Conservation (phyloP, 2,888 invertebrate genomes). For the Trissonchulus latispiculum region DNA sequence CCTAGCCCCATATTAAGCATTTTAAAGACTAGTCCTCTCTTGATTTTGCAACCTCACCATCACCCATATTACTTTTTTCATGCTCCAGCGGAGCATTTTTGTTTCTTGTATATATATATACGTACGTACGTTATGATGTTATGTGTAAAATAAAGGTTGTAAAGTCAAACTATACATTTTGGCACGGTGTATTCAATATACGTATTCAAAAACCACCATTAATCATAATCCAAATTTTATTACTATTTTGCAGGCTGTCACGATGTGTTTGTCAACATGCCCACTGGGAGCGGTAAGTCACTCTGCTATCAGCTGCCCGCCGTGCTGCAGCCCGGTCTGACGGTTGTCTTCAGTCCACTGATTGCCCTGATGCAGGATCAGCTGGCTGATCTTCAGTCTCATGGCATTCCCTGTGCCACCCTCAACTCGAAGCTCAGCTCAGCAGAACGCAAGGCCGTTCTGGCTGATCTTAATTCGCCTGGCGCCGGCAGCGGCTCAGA, state of each 20-base stretch:
- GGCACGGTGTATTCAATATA: no score
- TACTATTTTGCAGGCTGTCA: conserved; percentile 49
- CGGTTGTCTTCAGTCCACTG: conserved; percentile 88
- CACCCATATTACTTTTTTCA: no score
- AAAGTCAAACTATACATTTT: no score
- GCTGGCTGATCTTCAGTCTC: conserved; percentile 66
- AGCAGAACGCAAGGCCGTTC: conserved; percentile 64
- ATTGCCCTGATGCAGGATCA: conserved; percentile 91
- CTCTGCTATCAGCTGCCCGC: conserved; percentile 94
- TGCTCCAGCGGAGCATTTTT: no score
- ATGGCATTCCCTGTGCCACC: conserved; percentile 71
- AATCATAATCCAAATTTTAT: no score
- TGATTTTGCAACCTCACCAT: no score
- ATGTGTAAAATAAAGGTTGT: no score
- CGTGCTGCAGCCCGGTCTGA: conserved; percentile 63
- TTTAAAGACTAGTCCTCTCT: no score
- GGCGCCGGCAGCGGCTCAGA: not conserved
- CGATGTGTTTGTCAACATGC: conserved; percentile 94
- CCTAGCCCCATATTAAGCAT: no score
- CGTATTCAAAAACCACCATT: no score
- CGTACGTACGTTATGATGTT: no score
- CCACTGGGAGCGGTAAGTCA: conserved; percentile 91
- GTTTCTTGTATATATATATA: no score
- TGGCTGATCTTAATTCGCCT: conserved; percentile 47
- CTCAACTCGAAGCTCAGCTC: conserved; percentile 79